Conservation (phyloP, 2,888 invertebrate species). For the Polydrusus pterygomalis region DNA sequence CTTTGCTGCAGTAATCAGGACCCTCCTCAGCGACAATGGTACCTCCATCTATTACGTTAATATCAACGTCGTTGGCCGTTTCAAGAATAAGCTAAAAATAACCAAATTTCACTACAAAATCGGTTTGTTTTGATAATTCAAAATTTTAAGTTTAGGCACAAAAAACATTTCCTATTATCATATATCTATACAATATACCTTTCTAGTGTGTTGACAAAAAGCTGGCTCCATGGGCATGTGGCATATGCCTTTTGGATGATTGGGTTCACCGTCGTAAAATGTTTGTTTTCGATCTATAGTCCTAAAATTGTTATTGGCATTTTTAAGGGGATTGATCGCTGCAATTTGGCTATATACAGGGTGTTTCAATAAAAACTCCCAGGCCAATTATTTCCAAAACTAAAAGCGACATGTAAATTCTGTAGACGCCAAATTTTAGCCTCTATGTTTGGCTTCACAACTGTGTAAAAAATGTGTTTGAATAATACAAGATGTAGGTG, state of each 20-base stretch:
- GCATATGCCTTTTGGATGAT: constrained; percentile 84
- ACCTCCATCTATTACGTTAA: constrained; percentile 77
- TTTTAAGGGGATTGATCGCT: no score
- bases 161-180: no score
- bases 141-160: no score
- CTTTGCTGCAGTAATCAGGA: constrained; percentile 92
- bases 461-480: no score
- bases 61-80: constrained; percentile 78
- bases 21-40: constrained; percentile 91
- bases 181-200: constrained; percentile 31
- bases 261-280: constrained; percentile 87
- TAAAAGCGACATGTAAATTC: no score
- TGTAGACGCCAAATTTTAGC: no score
- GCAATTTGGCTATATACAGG: no score
- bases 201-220: constrained; percentile 85
- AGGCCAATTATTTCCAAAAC: no score
- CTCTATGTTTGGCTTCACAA: no score
- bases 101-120: background rate
- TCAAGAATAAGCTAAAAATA: constrained; percentile 75
- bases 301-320: constrained; percentile 66
- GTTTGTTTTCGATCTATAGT: constrained; percentile 82
- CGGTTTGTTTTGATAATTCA: no score
- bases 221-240: constrained; percentile 96
- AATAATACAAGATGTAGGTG: no score
- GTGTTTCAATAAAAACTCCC: no score